Conservation (phyloP, 2,888 invertebrate species). For the Octonoba sinensis region DNA sequence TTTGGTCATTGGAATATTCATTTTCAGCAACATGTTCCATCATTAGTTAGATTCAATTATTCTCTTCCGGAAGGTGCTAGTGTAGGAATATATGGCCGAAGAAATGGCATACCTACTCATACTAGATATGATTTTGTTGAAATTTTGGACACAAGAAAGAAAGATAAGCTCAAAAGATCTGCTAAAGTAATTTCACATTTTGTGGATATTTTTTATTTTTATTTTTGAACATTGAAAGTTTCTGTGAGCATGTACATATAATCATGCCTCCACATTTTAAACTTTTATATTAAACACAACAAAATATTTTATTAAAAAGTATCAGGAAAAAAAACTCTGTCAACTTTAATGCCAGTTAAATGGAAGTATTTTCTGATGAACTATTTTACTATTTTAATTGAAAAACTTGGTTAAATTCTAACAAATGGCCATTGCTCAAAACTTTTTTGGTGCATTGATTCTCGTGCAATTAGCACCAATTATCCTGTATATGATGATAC, state of each 20-base stretch:
- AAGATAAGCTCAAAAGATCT: slow-evolving; percentile 50
- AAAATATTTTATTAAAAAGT: too few relatives aligned
- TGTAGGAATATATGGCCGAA: slow-evolving; percentile 69
- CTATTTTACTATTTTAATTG: too few relatives aligned
- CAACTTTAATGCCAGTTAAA: too few relatives aligned
- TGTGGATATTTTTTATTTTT: not conserved
- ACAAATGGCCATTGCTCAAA: too few relatives aligned
- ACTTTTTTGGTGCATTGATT: too few relatives aligned
- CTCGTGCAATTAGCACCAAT: too few relatives aligned
- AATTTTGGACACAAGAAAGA: slow-evolving; percentile 67
- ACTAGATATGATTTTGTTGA: slow-evolving; percentile 70
- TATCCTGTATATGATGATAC: too few relatives aligned
- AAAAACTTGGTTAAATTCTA: too few relatives aligned
- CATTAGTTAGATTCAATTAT: slow-evolving; percentile 78
- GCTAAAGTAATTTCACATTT: slow-evolving; percentile 48
- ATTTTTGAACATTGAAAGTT: not conserved
- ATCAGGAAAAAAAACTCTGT: too few relatives aligned
- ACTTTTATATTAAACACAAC: too few relatives aligned
- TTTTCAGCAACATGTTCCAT: slow-evolving; percentile 79
- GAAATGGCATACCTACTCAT: slow-evolving; percentile 69
- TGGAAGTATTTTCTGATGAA: too few relatives aligned
- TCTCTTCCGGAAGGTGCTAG: slow-evolving; percentile 78
- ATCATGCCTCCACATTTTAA: too few relatives aligned
- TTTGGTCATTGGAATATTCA: slow-evolving; percentile 95
- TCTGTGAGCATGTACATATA: not conserved